Evolutionary conservation across 2,888 invertebrate species (phyloP).

Genomic region (Leptogaster cylindrica): DNA sequence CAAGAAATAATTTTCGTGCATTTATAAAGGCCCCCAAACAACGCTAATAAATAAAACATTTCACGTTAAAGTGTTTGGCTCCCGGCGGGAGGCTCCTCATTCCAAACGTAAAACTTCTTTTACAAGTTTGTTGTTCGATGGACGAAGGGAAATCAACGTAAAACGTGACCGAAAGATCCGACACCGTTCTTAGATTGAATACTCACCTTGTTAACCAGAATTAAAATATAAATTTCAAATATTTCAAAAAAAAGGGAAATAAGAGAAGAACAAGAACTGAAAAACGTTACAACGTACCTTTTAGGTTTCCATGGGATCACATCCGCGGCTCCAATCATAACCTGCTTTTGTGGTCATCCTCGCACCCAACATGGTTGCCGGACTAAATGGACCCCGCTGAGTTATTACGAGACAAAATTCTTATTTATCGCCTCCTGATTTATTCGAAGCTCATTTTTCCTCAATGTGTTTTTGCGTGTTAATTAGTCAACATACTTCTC

Average conservation of each 20-base stretch:
- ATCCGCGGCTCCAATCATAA: slow-evolving; percentile 1
- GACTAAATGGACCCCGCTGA: slow-evolving; percentile 61
- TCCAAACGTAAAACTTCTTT: slow-evolving; percentile 11
- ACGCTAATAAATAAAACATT: slow-evolving; percentile 54
- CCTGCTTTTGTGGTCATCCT: slow-evolving; percentile 18
- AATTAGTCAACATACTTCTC: slow-evolving; percentile 62
- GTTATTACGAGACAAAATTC: slow-evolving; percentile 63
- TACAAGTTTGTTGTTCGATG: no score
- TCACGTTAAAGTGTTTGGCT: slow-evolving; percentile 53
- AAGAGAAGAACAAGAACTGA: no score
- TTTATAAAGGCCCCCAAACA: slow-evolving; percentile 52
- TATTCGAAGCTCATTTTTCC: slow-evolving; percentile 55
- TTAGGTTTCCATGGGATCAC: slow-evolving; percentile 1
- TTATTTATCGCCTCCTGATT: slow-evolving; percentile 62
- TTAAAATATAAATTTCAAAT: slow-evolving; percentile 47
- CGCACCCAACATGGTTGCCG: slow-evolving; percentile 2
- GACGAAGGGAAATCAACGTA: slow-evolving; percentile 26
- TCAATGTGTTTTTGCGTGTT: slow-evolving; percentile 55
- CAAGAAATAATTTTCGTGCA: slow-evolving; percentile 52
- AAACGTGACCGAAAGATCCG: slow-evolving; percentile 10
- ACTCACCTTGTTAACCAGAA: slow-evolving; percentile 47
- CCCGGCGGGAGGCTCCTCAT: slow-evolving; percentile 49
- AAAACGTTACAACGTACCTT: no score
- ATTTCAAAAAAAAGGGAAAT: slow-evolving; percentile 44
- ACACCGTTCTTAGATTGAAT: slow-evolving; percentile 29